phyloP scores from a whole-genome alignment of 1,140 invertebrate genomes.

The Sitodiplosis mosellana region DNA sequence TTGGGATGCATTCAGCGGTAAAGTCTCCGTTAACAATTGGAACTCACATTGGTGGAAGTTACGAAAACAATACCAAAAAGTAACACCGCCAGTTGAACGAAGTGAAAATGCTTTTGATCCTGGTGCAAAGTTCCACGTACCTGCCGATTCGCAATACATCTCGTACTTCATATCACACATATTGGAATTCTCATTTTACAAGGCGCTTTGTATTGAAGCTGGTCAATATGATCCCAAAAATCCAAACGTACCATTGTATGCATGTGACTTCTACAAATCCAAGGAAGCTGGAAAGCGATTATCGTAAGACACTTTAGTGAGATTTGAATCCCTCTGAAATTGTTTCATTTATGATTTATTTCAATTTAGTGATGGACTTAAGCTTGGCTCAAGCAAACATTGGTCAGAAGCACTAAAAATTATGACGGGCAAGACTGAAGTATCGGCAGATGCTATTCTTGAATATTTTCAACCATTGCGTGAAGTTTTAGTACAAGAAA shows the following conservation, averaged over 20 bases:
- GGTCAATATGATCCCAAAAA: conserved; percentile 30
- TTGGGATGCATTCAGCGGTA: conserved; percentile 36
- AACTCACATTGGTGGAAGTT: conserved; percentile 41
- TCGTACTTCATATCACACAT: conserved; percentile 48
- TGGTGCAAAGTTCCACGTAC: conserved; percentile 41
- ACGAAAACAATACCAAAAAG: conserved; percentile 31
- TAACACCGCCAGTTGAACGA: conserved; percentile 32
- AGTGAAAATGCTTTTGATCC: conserved; percentile 37
- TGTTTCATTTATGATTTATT: conserved; percentile 6
- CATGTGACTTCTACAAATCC: conserved; percentile 37
- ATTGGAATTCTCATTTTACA: conserved; percentile 44
- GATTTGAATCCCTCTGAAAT: too few species aligned
- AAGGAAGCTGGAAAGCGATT: conserved; percentile 23
- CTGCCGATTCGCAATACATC: conserved; percentile 38
- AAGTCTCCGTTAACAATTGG: conserved; percentile 26
- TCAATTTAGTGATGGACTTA: conserved; percentile 46
- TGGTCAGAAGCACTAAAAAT: conserved; percentile 36
- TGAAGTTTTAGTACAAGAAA: conserved; percentile 22
- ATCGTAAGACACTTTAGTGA: neutral
- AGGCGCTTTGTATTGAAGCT: conserved; percentile 35
- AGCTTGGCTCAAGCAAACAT: conserved; percentile 37
- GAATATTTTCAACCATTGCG: conserved; percentile 26
- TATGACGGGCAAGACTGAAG: conserved; percentile 32
- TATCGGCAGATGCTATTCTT: conserved; percentile 26
- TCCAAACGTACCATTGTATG: conserved; percentile 28